A percentile compares a stretch with the other conserved stretches of the same genome.
Conservation (phyloP, 1,140 invertebrate species). For the Philopotamus ludificatus region DNA sequence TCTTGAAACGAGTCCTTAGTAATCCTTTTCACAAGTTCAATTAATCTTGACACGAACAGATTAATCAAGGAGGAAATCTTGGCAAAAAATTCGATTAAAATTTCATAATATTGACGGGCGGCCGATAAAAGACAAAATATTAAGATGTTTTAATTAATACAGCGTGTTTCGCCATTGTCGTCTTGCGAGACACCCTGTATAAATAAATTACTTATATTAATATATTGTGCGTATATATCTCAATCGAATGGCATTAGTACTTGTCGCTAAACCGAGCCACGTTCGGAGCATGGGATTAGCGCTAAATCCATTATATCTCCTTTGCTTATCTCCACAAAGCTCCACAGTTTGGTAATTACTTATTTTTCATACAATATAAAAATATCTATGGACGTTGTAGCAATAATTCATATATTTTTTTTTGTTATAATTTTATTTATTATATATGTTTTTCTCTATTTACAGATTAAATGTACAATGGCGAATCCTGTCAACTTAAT, state of each 20-base stretch:
- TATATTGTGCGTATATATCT: not conserved
- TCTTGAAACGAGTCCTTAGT: slow-evolving; percentile 6
- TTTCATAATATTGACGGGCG: not conserved
- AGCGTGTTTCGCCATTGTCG: not conserved
- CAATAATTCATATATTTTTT: too few relatives aligned
- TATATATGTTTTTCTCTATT: too few relatives aligned
- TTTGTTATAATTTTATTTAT: too few relatives aligned
- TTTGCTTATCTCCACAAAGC: not conserved
- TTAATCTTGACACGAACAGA: slow-evolving; percentile 15
- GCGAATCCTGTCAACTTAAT: not conserved
- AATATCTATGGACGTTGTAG: too few relatives aligned
- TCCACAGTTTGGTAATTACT: not conserved
- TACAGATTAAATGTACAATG: slow-evolving; percentile 19
- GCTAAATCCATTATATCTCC: not conserved
- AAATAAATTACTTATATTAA: too few relatives aligned
- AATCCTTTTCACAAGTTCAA: slow-evolving; percentile 23
- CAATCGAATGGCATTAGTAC: not conserved
- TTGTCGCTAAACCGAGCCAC: not conserved
- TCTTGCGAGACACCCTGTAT: not conserved
- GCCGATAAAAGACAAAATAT: not conserved
- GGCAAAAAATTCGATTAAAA: not conserved
- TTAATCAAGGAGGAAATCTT: slow-evolving; percentile 12
- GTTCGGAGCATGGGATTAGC: not conserved
- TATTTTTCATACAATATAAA: too few relatives aligned
- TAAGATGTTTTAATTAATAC: not conserved